These are phyloP conservation scores for Macquaria australasica DNA, from an alignment of 2,113 vertebrate genomes.

Conservation along the genomic window DNA sequence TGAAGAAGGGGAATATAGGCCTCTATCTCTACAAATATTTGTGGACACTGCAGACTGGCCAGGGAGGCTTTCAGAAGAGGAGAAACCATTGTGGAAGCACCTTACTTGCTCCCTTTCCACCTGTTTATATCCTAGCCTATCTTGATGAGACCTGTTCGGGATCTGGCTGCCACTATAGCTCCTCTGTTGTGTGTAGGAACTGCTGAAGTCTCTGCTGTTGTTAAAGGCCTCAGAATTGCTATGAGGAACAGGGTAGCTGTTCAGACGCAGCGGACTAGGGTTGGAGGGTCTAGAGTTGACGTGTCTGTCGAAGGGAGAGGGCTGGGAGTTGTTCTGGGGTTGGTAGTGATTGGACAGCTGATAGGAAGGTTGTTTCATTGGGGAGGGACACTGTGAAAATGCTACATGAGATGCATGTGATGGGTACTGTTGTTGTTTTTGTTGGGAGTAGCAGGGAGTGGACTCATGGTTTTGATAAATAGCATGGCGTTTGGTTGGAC, in stretches of 20 bases:
- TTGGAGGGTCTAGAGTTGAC: slow-evolving; percentile 34
- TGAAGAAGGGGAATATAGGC: slow-evolving; percentile 55
- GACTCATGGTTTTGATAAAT: slow-evolving; percentile 77
- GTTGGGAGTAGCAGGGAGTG: slow-evolving; percentile 42
- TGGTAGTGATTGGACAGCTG: slow-evolving; percentile 40
- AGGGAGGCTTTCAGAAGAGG: slow-evolving; percentile 67
- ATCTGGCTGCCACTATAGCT: slow-evolving; percentile 49
- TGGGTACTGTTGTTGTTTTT: slow-evolving; percentile 56
- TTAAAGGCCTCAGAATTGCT: slow-evolving; percentile 36
- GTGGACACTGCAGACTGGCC: slow-evolving; percentile 36
- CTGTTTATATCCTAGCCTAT: slow-evolving; percentile 29
- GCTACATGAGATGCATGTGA: slow-evolving; percentile 30
- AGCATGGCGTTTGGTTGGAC: slow-evolving; percentile 70
- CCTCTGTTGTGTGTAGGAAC: slow-evolving; percentile 52
- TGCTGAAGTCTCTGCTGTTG: slow-evolving; percentile 49
- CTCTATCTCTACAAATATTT: slow-evolving; percentile 53
- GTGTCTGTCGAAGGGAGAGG: slow-evolving; percentile 52
- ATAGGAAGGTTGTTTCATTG: slow-evolving; percentile 41
- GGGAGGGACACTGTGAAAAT: slow-evolving; percentile 49
- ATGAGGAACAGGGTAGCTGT: slow-evolving; percentile 52
- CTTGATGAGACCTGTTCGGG: slow-evolving; percentile 44
- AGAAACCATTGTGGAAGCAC: slow-evolving; percentile 65
- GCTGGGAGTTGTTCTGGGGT: slow-evolving; percentile 51
- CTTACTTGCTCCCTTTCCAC: slow-evolving; percentile 42
- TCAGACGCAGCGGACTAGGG: slow-evolving; percentile 47